phyloP scores from a whole-genome alignment of 2,113 vertebrate genomes.

The Dipodomys spectabilis region DNA sequence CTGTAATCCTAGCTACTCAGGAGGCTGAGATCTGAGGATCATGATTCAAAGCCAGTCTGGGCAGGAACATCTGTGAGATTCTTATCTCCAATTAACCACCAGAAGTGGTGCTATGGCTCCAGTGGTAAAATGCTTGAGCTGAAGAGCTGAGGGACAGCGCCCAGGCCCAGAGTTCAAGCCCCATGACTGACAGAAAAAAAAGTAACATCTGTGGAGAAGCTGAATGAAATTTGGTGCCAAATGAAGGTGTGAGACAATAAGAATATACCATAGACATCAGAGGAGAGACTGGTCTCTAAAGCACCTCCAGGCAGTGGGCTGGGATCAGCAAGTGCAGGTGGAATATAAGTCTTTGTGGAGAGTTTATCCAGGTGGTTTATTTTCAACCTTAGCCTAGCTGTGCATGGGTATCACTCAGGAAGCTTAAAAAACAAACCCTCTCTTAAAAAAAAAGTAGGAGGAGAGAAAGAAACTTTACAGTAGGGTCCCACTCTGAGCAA shows the following conservation, averaged over 20 bases:
- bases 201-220: background rate
- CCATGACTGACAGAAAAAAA: no score
- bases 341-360: background rate
- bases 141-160: no score
- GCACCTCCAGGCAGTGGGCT: background rate
- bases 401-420: background rate
- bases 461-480: background rate
- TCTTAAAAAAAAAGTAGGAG: background rate
- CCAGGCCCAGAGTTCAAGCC: no score
- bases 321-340: background rate
- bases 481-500: background rate
- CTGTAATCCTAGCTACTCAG: no score
- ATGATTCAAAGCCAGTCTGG: no score
- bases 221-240: background rate
- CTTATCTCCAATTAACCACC: no score
- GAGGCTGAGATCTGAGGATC: no score
- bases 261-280: background rate
- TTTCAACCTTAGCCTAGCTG: background rate
- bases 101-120: no score
- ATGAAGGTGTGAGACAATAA: background rate
- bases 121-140: no score
- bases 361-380: background rate
- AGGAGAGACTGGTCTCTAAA: background rate
- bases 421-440: background rate
- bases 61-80: no score